Evolutionary conservation across 1,140 invertebrate species (phyloP).

Genomic region (Coptotermes formosanus): DNA sequence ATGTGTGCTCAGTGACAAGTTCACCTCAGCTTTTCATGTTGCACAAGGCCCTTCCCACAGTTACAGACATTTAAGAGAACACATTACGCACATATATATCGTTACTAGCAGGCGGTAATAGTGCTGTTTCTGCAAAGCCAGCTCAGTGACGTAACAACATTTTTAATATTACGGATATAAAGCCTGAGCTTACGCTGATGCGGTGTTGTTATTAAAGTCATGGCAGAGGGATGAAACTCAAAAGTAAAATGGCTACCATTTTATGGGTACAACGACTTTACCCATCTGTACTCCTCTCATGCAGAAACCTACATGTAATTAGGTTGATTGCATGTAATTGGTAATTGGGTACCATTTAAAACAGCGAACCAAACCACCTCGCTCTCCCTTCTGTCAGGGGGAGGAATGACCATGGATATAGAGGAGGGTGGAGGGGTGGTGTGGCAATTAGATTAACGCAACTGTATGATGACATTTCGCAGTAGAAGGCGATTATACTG

Average conservation of each 20-base stretch:
- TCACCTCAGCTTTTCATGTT: no score
- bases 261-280: background rate
- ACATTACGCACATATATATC: no score
- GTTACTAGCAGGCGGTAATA: no score
- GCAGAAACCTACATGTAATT: background rate
- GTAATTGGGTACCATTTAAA: slow-evolving; percentile 19
- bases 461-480: slow-evolving; percentile 9
- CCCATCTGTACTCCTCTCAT: background rate
- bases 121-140: no score
- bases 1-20: no score
- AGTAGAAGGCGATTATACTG: background rate
- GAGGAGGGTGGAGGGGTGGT: background rate
- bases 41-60: no score
- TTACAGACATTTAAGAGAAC: no score
- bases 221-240: background rate
- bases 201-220: background rate
- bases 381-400: background rate
- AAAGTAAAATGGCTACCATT: background rate
- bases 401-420: background rate
- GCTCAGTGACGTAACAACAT: background rate
- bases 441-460: slow-evolving; percentile 15
- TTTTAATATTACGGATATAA: background rate
- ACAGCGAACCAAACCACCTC: background rate
- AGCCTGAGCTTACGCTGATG: background rate
- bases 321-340: slow-evolving; percentile 16